These are phyloP conservation scores for Vulpes lagopus DNA, from an alignment of 2,113 vertebrate genomes.

Conservation along the genomic window DNA sequence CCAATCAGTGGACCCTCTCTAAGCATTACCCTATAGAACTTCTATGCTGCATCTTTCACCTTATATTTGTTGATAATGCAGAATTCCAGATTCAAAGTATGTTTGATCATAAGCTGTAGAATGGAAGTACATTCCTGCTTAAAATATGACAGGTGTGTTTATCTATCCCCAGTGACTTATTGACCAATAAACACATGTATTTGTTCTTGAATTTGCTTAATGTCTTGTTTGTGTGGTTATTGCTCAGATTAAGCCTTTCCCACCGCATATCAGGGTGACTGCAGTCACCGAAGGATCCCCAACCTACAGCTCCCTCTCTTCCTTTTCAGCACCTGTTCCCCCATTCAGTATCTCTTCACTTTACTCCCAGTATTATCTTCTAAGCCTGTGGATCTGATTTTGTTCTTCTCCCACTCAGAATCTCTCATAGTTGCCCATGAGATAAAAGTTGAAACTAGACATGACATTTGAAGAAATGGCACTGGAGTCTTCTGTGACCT, in stretches of 20 bases:
- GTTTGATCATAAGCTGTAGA: not conserved
- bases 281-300: not conserved
- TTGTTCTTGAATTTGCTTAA: not conserved
- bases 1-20: not conserved
- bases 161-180: not conserved
- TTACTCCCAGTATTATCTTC: not conserved
- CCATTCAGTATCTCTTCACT: not conserved
- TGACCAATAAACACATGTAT: not conserved
- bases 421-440: not conserved
- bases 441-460: not conserved
- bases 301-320: not conserved
- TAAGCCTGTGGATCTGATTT: not conserved
- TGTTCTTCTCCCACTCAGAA: not conserved
- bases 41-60: not conserved
- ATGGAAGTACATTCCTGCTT: not conserved
- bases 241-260: not conserved
- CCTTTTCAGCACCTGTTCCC: not conserved
- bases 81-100: not conserved
- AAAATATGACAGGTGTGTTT: not conserved
- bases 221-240: not conserved
- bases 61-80: not conserved
- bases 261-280: too few species aligned
- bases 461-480: not conserved
- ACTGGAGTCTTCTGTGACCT: not conserved
- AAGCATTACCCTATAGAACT: not conserved